Evolutionary conservation across 2,113 vertebrate species (phyloP), one percentile per base, ranked within the genome.

Genomic region (Agapornis roseicollis): DNA sequence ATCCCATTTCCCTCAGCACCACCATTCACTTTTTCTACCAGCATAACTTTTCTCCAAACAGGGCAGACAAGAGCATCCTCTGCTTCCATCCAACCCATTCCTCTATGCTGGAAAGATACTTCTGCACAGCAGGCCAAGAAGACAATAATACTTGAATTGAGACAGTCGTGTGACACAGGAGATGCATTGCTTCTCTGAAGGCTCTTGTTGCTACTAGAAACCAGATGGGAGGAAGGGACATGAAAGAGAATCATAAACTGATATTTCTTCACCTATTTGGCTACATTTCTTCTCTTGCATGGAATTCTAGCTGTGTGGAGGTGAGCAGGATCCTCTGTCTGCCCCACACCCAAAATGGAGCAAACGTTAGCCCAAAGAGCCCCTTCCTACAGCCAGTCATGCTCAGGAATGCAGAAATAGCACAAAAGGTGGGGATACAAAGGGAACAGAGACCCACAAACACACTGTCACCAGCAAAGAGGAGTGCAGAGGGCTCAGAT

Each of bases 201-300:
- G 88, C 41, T 96, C 88, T 76, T 85, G 96, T 96, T 97, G 96
- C 96, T 92, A 97, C 78, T 96, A 94, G 96, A 96, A 96, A 97
- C 96, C 86, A 96, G 93, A 94, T 19, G 35, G n/a, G 82, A 49
- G 71, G n/a, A 81, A 81, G 15, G 37, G 56, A 81, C 4, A 6
- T 31, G 66, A 44, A 73, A 70, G 11, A 86, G 52, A 89, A 84
- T 19, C n/a, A 87, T 73, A 58, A 95, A 68, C 37, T 56, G 31
- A 8, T 80, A 86, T 61, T 95, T 88, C 79, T 91, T 88, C 27
- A 94, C 71, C 42, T 71, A 33, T 70, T 74, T 80, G 68, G 60
- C 60, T 91, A 39, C 35, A 31, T 39, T 83, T 68, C 50, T 89
- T 74, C 42, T 71, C 47, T 61, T 50, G 24, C 6, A 37, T 5